Evolutionary conservation across 2,797 vertebrate species (phyloP), one percentile per base, ranked within the genome.

Genomic region (Poecilia gillii): DNA sequence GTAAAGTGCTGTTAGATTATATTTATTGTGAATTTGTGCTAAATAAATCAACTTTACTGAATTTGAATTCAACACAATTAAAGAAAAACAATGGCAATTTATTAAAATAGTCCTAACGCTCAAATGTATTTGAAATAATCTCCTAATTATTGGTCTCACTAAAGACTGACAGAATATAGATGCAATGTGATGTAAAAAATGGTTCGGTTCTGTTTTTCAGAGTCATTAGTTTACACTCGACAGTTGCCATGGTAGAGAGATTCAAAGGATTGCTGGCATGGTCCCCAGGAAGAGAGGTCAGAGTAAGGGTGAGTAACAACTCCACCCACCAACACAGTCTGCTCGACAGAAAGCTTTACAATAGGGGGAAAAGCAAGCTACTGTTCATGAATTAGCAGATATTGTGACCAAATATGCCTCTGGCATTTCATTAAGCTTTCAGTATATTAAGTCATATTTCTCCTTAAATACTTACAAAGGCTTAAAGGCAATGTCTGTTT

Each of bases 231-330:
- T 70, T 70, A 70, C 23, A 70, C 39, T 70, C 39, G 43, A 71
- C 41, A 28, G 68, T 45, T 71, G 68, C 68, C 68, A 71, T 71
- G 68, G 41, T 45, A 45, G 68, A 71, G 68, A 45, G 23, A 71
- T 14, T 45, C 4, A 45, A 45, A 45, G 41, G 41, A 28, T 45
- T n/a, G 68, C 68, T 71, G 68, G 41, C 68, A 71, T 28, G 12
- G 6, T 71, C 68, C 41, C 68, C 68, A 71, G 68, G 68, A 71
- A 71, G 39, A 43, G 41, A 16, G 41, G 68, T 71, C 68, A 71
- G 41, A 45, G 39, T 28, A 45, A 14, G 41, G 41, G 68, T 45
- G 41, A 71, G 68, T 28, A 71, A 71, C 39, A 43, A 25, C 68
- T 45, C 68, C 68, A 71, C 68, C 68, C 41, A 71, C 68, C 13